phyloP scores from a whole-genome alignment of 2,113 vertebrate genomes.

The Bufo gargarizans region DNA sequence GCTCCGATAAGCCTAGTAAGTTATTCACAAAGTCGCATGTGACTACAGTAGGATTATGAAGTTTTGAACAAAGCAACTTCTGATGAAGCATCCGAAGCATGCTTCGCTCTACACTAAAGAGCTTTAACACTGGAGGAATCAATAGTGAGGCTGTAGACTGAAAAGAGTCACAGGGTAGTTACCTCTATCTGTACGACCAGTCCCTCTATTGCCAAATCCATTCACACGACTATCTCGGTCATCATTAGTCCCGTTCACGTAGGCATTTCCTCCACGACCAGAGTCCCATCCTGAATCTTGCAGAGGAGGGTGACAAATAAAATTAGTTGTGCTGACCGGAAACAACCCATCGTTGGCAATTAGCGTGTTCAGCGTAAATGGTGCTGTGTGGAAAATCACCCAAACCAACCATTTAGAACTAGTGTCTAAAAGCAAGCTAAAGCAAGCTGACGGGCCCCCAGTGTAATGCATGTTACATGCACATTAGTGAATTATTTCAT shows the following conservation, averaged over 20 bases:
- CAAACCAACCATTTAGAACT: conserved; percentile 12
- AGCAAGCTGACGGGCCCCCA: conserved; percentile 45
- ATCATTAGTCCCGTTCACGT: conserved; percentile 80
- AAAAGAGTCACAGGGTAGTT: background rate
- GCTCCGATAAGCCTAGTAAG: no score
- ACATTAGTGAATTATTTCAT: conserved; percentile 40
- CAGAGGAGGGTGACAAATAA: background rate
- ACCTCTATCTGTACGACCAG: conserved; percentile 78
- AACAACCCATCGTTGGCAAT: background rate
- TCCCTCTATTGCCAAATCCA: conserved; percentile 72
- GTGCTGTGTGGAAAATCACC: background rate
- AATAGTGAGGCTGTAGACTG: no score
- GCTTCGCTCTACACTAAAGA: no score
- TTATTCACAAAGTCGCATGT: no score
- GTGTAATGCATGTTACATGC: conserved; percentile 49
- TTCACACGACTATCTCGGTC: conserved; percentile 76
- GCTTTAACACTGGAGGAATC: no score
- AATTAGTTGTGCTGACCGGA: background rate
- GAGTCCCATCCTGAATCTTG: conserved; percentile 77
- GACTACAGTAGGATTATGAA: no score
- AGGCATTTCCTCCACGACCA: conserved; percentile 75
- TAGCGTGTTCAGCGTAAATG: background rate
- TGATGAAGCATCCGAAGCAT: no score
- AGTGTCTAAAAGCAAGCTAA: conserved; percentile 57
- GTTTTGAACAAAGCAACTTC: no score